Percentiles rank a stretch among this genome's conserved stretches.
Evolutionary conservation across 2,888 invertebrate species (phyloP).

Genomic region (Caenorhabditis angaria): DNA sequence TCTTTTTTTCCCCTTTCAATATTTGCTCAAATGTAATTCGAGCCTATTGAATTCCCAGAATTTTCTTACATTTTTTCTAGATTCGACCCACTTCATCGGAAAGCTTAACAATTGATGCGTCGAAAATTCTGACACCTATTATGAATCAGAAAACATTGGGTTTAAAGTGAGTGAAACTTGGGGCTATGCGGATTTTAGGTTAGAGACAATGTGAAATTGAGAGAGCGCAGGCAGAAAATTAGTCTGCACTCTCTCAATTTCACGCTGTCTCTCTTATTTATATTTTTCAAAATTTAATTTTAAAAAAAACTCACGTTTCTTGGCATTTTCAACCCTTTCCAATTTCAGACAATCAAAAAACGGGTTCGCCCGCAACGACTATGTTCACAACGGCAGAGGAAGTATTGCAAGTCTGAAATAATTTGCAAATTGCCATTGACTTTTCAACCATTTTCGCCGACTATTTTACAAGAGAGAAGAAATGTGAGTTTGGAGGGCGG

Average conservation of each 20-base stretch:
- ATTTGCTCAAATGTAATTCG: neutral
- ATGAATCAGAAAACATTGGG: conserved; percentile 9
- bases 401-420: neutral
- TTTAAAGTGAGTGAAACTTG: conserved; percentile 16
- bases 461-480: conserved; percentile 4
- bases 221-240: too few species aligned
- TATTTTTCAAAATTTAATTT: conserved; percentile 8
- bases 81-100: conserved; percentile 28
- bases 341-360: conserved; percentile 67
- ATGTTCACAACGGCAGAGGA: conserved; percentile 7
- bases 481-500: conserved; percentile 8
- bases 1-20: conserved; percentile 1
- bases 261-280: too few species aligned
- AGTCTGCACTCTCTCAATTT: too few species aligned
- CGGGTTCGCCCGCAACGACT: conserved; percentile 71
- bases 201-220: too few species aligned
- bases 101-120: conserved; percentile 46
- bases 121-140: conserved; percentile 30
- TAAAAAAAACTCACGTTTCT: neutral
- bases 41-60: too few species aligned
- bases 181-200: too few species aligned
- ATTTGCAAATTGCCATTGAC: neutral
- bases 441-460: conserved; percentile 9
- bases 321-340: conserved; percentile 1
- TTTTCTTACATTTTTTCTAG: conserved; percentile 15